Evolutionary conservation across 1,140 invertebrate species (phyloP).

Genomic region (Caerostris darwini): DNA sequence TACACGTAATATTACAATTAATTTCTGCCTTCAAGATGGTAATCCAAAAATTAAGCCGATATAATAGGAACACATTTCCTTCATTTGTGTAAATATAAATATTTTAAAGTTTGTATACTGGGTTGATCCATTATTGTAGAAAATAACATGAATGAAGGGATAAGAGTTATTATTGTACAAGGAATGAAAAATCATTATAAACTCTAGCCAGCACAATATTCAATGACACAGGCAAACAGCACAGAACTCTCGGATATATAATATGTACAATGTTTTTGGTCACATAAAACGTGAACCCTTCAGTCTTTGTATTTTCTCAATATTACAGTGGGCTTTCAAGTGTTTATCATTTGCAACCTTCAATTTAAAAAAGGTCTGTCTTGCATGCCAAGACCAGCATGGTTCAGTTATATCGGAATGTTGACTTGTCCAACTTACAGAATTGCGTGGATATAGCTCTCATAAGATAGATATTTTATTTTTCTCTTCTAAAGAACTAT

Average conservation of each 20-base stretch:
- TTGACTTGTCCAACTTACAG: slow-evolving; percentile 21
- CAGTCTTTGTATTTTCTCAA: slow-evolving; percentile 50
- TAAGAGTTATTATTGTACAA: slow-evolving; percentile 66
- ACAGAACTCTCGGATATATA: slow-evolving; percentile 76
- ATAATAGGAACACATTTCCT: not conserved
- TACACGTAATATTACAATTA: not conserved
- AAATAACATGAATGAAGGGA: slow-evolving; percentile 62
- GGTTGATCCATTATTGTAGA: slow-evolving; percentile 29
- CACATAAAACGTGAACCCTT: slow-evolving; percentile 67
- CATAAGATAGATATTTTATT: slow-evolving; percentile 51
- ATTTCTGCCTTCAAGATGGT: not conserved
- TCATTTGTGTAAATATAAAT: not conserved
- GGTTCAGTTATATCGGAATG: slow-evolving; percentile 68
- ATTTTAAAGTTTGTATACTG: not conserved
- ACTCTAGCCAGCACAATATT: slow-evolving; percentile 76
- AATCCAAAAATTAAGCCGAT: not conserved
- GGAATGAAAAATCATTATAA: slow-evolving; percentile 74
- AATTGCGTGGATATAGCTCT: slow-evolving; percentile 55
- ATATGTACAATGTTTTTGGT: slow-evolving; percentile 76
- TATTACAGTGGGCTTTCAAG: slow-evolving; percentile 71
- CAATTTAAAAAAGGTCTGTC: not conserved
- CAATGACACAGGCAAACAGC: slow-evolving; percentile 74
- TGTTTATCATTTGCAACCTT: not conserved
- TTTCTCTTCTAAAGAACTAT: slow-evolving; percentile 68
- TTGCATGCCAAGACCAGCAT: slow-evolving; percentile 19